Conservation (phyloP, 37 sponge, comb jelly and placozoan genomes). For the Chondrosia reniformis region DNA sequence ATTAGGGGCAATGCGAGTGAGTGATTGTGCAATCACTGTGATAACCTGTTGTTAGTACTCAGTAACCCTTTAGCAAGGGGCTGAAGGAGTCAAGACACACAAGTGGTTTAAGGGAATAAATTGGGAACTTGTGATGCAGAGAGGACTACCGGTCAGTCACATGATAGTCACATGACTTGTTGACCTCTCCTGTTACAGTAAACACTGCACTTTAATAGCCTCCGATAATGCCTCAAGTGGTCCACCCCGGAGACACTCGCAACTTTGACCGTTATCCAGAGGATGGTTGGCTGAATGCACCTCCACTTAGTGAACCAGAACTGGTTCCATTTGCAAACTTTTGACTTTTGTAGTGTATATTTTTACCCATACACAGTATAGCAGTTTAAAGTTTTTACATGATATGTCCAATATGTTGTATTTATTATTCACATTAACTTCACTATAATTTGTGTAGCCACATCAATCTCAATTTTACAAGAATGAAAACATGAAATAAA, state of each 20-base stretch:
- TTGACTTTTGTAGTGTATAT: too few relatives aligned
- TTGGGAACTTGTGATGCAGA: constrained; percentile 85
- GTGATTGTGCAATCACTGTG: background rate
- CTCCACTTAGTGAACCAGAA: constrained; percentile 61
- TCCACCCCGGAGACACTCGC: constrained; percentile 83
- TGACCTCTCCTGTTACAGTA: background rate
- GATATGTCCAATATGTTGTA: too few relatives aligned
- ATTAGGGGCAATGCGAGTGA: constrained; percentile 81
- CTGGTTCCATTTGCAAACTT: constrained; percentile 71
- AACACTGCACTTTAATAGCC: constrained; percentile 57
- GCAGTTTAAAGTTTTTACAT: too few relatives aligned
- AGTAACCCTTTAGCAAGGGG: constrained; percentile 62
- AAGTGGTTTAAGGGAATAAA: constrained; percentile 84
- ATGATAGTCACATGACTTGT: background rate
- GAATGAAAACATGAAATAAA: too few relatives aligned
- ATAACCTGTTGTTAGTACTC: background rate
- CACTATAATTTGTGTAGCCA: too few relatives aligned
- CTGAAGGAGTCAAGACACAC: constrained; percentile 87
- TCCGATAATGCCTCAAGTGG: constrained; percentile 74
- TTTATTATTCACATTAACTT: too few relatives aligned
- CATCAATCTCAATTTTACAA: too few relatives aligned
- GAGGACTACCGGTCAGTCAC: constrained; percentile 55
- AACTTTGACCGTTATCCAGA: constrained; percentile 94
- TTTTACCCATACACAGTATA: too few relatives aligned
- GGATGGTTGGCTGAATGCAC: constrained; percentile 81